Base-by-base conservation (phyloP, 2,797 vertebrate genomes). In the Coendou prehensilis region DNA sequence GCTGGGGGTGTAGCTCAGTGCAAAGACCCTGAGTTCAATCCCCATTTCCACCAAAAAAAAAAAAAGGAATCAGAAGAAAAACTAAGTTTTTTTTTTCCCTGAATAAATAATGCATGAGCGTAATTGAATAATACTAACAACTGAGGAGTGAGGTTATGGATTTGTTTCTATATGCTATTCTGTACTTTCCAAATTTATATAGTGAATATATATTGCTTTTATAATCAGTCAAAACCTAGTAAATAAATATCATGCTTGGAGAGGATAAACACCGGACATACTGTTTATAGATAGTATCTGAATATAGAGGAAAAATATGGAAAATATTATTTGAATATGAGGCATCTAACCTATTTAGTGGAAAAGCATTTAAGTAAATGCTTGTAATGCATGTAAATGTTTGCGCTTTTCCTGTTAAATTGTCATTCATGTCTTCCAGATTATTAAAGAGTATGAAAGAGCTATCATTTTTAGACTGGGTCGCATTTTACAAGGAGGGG, bases 381-480 rank as follows among this genome's bases (percentile, higher is more conserved):
- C 37, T 26, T 82, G 0, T 41, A 41, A 41, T 41, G 0, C 23
- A 5, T 33, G 17, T 56, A 75, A 54, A 87, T 81, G 59, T 67
- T 52, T 82, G 18, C 69, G 71, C 8, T 83, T 6, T 30, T 93
- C 73, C 18, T 84, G 45, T 85, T 75, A 37, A 87, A 50, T 91
- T 61, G 78, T 90, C 23, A 50, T 86, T 59, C 61, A 2, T 92
- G n/a, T 13, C 93, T 98, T 98, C 4, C 98, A 99, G 99, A 99
- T 99, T 4, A 99, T 99, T 95, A 99, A 99, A 96, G 99, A 99
- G 52, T 99, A 99, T 1, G 99, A 99, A 92, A 98, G 99, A 94
- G 99, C 99, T 96, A 99, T 99, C 97, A 99, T 99, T 97, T 99
- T 99, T 94, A 98, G 99, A 15, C 98, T 99, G 30, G 99, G 99